Evolutionary conservation across 1,140 invertebrate species (phyloP).

Genomic region (Papilio glaucus): DNA sequence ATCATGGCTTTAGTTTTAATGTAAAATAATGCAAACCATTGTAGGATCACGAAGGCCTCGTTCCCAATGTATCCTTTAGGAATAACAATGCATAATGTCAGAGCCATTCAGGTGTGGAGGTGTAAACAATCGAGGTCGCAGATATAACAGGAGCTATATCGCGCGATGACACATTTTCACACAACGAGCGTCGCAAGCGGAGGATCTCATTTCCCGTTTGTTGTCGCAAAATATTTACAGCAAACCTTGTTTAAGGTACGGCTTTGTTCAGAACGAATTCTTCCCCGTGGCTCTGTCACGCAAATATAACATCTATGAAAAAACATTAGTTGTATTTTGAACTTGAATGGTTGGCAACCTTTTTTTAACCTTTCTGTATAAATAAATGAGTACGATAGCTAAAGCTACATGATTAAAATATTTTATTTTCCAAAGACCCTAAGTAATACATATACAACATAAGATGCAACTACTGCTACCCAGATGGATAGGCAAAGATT

Average conservation of each 20-base stretch:
- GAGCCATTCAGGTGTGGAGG: slow-evolving; percentile 21
- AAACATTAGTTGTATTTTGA: neutral
- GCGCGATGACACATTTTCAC: slow-evolving; percentile 35
- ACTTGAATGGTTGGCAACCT: neutral
- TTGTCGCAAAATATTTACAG: slow-evolving; percentile 36
- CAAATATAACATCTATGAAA: neutral
- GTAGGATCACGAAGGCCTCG: slow-evolving; percentile 2
- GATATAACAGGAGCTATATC: slow-evolving; percentile 25
- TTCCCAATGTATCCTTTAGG: slow-evolving; percentile 22
- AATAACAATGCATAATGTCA: slow-evolving; percentile 30
- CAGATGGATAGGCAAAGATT: too few relatives aligned
- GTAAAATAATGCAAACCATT: neutral
- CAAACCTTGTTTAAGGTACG: slow-evolving; percentile 30
- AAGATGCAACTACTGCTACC: too few relatives aligned
- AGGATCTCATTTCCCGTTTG: slow-evolving; percentile 42
- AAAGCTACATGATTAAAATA: neutral
- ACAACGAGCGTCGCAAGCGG: slow-evolving; percentile 27
- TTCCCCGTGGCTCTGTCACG: neutral
- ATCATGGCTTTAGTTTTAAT: too few relatives aligned
- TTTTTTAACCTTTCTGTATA: neutral
- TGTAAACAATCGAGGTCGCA: slow-evolving; percentile 33
- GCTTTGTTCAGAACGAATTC: slow-evolving; percentile 12
- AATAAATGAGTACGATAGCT: neutral
- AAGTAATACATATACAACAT: too few relatives aligned
- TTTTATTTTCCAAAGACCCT: too few relatives aligned